Percentiles rank a stretch among this genome's conserved stretches.
These are phyloP conservation scores for Sphenodon punctatus DNA, from an alignment of 2,797 vertebrate species.

Conservation along the genomic window DNA sequence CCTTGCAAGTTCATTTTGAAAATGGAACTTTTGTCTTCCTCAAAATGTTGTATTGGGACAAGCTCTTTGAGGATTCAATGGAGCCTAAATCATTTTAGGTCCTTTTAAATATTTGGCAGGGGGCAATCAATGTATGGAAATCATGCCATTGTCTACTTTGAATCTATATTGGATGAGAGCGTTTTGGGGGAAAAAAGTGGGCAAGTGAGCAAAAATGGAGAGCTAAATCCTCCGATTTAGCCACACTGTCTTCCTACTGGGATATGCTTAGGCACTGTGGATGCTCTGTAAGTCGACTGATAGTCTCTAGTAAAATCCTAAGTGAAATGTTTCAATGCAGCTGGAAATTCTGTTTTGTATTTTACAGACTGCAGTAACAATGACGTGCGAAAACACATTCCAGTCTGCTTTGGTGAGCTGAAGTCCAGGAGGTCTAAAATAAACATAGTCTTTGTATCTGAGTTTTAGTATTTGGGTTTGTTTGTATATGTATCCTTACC, in stretches of 20 bases:
- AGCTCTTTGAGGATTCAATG: too few species aligned
- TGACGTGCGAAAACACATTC: slow-evolving; percentile 80
- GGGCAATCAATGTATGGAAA: neutral
- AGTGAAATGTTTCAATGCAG: neutral
- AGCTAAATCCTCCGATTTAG: neutral
- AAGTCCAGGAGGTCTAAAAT: neutral
- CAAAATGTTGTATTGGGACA: too few species aligned
- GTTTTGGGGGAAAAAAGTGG: too few species aligned
- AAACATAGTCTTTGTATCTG: neutral
- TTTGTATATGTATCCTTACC: too few species aligned
- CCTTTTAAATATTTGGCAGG: too few species aligned
- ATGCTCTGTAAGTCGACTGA: neutral
- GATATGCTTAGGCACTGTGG: neutral
- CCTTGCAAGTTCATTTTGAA: too few species aligned
- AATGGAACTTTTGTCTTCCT: too few species aligned
- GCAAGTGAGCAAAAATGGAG: too few species aligned
- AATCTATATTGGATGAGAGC: neutral
- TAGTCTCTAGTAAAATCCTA: neutral
- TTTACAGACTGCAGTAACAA: slow-evolving; percentile 80
- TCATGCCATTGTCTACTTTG: neutral
- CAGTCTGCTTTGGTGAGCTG: slow-evolving; percentile 86
- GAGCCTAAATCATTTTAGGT: too few species aligned
- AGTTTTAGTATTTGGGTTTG: neutral
- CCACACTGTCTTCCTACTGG: neutral
- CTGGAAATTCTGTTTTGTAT: slow-evolving; percentile 15